Percentiles rank a stretch among this genome's conserved stretches.
These are phyloP conservation scores for Atta texana DNA, from an alignment of 1,140 invertebrate species.

Conservation along the genomic window DNA sequence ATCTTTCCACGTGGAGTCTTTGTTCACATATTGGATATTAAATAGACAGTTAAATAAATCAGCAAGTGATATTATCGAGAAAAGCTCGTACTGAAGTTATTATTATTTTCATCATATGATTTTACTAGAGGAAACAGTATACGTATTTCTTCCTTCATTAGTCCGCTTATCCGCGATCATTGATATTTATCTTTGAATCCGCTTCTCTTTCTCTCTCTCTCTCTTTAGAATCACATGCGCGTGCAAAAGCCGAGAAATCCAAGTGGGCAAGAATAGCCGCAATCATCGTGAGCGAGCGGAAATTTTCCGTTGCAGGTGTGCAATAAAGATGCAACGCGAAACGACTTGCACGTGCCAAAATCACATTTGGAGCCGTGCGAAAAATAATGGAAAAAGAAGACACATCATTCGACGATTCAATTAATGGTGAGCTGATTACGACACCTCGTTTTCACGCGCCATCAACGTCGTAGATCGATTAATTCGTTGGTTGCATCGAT, in stretches of 20 bases:
- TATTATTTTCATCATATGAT: constrained; percentile 7
- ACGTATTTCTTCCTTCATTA: constrained; percentile 41
- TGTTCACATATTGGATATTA: constrained; percentile 6
- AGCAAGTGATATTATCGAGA: neutral
- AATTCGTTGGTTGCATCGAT: constrained; percentile 30
- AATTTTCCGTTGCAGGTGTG: constrained; percentile 51
- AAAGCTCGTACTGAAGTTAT: neutral
- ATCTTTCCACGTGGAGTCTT: constrained; percentile 18
- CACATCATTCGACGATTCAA: neutral
- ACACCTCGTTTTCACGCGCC: neutral
- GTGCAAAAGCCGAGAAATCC: constrained; percentile 16
- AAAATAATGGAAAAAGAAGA: neutral
- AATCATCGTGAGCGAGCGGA: constrained; percentile 44
- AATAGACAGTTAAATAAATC: constrained; percentile 15
- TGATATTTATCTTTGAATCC: constrained; percentile 30
- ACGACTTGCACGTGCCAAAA: constrained; percentile 33
- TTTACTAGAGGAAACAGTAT: neutral
- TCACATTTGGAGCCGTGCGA: neutral
- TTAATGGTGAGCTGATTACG: constrained; percentile 24
- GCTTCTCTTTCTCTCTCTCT: too few species aligned
- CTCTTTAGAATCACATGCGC: constrained; percentile 3
- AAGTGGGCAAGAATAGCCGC: constrained; percentile 40
- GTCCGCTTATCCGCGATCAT: constrained; percentile 14
- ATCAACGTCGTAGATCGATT: constrained; percentile 13
- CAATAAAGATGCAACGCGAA: constrained; percentile 28